Evolutionary conservation across 2,113 vertebrate species (phyloP), one percentile per base, ranked within the genome.

Genomic region (Tetrao urogallus): DNA sequence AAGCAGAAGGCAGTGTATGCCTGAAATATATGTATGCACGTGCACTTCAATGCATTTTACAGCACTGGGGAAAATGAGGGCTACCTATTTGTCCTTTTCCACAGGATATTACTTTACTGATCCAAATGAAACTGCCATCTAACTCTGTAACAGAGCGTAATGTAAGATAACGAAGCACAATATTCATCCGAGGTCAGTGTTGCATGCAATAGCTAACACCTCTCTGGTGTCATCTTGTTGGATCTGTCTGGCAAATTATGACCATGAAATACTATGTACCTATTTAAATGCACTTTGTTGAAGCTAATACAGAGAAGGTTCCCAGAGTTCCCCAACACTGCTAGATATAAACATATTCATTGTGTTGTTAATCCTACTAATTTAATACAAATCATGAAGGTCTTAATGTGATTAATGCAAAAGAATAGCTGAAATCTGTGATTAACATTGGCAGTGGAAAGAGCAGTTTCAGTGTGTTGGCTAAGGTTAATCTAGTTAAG

Each of bases 401-500:
- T 76, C 56, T 96, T 25, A 16, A 50, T 86, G 52, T 67, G 95
- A 81, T 71, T 86, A 79, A 75, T 71, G 48, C 28, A 60, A 48
- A 82, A 74, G 36, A 95, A 73, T 63, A 91, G 76, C 66, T 67
- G 80, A 95, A 90, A 60, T 63, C 43, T 84, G 1, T 92, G 85
- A 91, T 96, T 94, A 90, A 88, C 40, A 22, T 77, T 69, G 52
- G 79, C 71, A 47, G 21, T 43, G 38, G 83, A 94, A 95, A 80
- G 56, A 78, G n/a, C 38, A 58, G 65, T 89, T 96, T 82, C 77
- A 92, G 72, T 89, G 80, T 94, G 70, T 52, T 90, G 73, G 45
- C 66, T 70, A 67, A 94, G 32, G 56, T 88, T 92, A 94, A 97
- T 93, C 87, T 92, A 94, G 92, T 76, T 83, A 79, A 72, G 75